Base-by-base conservation (phyloP, 2,113 vertebrate genomes). In the Rhegmatorhina hoffmannsi region DNA sequence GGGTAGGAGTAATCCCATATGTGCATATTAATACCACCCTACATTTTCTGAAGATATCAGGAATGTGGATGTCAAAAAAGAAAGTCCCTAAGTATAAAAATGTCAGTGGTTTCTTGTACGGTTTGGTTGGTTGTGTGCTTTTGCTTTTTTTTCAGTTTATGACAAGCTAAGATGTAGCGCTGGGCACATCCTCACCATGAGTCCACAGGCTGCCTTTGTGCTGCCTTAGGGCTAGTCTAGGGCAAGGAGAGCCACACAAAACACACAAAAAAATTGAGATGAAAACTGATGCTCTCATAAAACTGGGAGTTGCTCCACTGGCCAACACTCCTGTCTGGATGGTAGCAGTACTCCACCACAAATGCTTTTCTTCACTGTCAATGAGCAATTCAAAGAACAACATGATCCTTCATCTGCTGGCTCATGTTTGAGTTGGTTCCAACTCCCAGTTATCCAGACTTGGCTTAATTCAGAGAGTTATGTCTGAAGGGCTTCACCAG, bases 351-450 rank as follows among this genome's bases (percentile, higher is more conserved):
- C 76, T 89, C 64, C 21, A 47, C 76, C 1, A 0, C 73, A 78
- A 89, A 56, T 4, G 36, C 64, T 89, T 86, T 89, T 26, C 84
- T 64, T 89, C 77, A 28, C 60, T 82, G 80, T 78, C 77, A 78
- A 56, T 0, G 1, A 62, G 84, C 69, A 68, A 5, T 78, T 89
- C 56, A 64, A 77, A 0, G 7, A 89, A 92, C 74, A 90, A 90
- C 86, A 36, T 2, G n/a, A 94, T 89, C 84, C 56, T 58, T 84
- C 3, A 0, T 79, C 77, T 94, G 80, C 91, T 82, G 76, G 80
- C 64, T 91, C 84, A 66, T 56, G 68, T 92, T 87, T 94, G 94
- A 94, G 69, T 10, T 46, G 66, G 38, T 79, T 95, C 80, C 94
- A 96, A 11, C 60, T 94, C 77, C 60, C 69, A 82, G 4, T 95